Evolutionary conservation across 2,797 vertebrate species (phyloP).

Genomic region (Cirrhinus molitorella): DNA sequence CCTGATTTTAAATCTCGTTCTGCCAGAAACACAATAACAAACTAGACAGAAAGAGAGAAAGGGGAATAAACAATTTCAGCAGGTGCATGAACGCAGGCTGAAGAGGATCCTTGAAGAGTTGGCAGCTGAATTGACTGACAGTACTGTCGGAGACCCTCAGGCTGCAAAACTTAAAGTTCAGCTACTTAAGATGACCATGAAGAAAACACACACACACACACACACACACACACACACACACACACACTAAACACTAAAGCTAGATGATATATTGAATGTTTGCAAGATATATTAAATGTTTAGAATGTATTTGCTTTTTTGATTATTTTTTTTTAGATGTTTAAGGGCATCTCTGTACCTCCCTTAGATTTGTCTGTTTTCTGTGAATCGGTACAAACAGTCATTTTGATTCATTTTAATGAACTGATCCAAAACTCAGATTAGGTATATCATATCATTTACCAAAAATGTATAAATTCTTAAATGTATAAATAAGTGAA

Average conservation of each 20-base stretch:
- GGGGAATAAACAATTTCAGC: neutral
- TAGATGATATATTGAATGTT: neutral
- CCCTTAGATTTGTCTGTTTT: neutral
- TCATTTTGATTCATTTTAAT: neutral
- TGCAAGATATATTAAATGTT: no score
- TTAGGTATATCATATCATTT: neutral
- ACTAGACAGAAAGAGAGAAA: neutral
- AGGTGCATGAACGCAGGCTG: neutral
- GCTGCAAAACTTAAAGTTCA: slow-evolving; percentile 4
- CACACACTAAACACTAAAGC: no score
- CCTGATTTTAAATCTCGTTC: neutral
- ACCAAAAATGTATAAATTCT: neutral
- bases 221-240: no score
- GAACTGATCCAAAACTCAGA: neutral
- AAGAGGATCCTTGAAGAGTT: slow-evolving; percentile 9
- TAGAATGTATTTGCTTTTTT: no score
- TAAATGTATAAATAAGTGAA: neutral
- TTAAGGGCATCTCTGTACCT: neutral
- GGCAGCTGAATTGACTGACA: slow-evolving; percentile 15
- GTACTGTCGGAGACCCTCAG: slow-evolving; percentile 12
- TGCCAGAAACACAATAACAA: neutral
- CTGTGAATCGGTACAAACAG: neutral
- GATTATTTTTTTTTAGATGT: neutral
- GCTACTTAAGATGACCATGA: neutral
- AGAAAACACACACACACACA: slow-evolving; percentile 9